phyloP scores from a whole-genome alignment of 2,113 vertebrate genomes.

The Pygoscelis antarcticus region DNA sequence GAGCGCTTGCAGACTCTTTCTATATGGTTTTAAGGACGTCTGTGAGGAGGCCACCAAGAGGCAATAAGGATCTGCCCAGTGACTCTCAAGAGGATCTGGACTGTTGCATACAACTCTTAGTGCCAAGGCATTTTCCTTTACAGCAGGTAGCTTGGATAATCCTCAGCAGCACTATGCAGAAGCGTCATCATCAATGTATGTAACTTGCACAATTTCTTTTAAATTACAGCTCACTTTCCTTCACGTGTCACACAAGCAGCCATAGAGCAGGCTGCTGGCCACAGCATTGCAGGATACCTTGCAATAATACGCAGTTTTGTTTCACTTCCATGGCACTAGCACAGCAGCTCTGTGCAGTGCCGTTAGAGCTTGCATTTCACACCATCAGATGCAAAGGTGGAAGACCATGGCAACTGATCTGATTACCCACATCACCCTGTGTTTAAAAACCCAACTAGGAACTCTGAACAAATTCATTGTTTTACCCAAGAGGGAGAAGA shows the following conservation, averaged over 20 bases:
- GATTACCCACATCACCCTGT: background rate
- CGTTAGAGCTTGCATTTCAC: background rate
- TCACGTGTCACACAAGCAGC: background rate
- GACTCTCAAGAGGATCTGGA: background rate
- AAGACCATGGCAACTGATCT: slow-evolving; percentile 42
- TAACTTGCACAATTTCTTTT: background rate
- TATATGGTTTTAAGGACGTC: background rate
- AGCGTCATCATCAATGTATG: background rate
- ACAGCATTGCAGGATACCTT: background rate
- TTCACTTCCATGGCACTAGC: background rate
- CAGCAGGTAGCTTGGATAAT: background rate
- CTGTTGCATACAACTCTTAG: background rate
- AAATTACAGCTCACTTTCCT: background rate
- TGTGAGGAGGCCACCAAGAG: background rate
- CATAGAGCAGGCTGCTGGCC: background rate
- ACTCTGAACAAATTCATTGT: background rate
- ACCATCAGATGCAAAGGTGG: background rate
- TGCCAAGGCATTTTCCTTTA: background rate
- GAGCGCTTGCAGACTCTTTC: background rate
- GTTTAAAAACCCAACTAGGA: background rate
- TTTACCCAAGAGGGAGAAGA: background rate
- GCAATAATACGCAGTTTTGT: background rate
- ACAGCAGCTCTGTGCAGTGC: background rate
- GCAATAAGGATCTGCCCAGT: background rate
- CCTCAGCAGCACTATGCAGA: background rate